Base-by-base conservation (phyloP, 2,888 invertebrate species). In the Diplolepis rosae region DNA sequence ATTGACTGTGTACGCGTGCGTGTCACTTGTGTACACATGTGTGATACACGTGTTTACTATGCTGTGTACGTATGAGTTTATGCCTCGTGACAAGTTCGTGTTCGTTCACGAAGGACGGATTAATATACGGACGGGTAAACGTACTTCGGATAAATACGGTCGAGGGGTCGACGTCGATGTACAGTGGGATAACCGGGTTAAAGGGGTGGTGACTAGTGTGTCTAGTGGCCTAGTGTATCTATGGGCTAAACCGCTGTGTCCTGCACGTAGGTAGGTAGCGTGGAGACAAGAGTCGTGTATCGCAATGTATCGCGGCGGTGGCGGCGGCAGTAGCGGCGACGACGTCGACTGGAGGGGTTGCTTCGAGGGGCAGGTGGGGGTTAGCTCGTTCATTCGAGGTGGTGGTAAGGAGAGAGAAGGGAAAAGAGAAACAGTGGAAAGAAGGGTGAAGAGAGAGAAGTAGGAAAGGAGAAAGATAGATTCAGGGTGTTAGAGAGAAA, bases 291-390 rank as follows among this genome's bases (percentile, higher is more conserved):
- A 83, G 79, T 80, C 82, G 83, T 87, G 86, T 87, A 87, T 87
- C 86, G 87, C 86, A 85, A 86, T 87, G 86, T 86, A 87, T 87
- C 87, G 87, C 84, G 83, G 82, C 78, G 79, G 77, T 79, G 78
- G 77, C 74, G 77, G 80, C 77, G 78, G 79, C 75, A 71, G 80
- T 77, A 75, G 77, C 80, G 79, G 81, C 80, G 80, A 79, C 81
- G 78, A 80, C 81, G 80, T 79, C 80, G 81, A 77, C 77, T 79
- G 82, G 81, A 80, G 81, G 81, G 82, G 81, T 80, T 77, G 81
- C 71, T 76, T 75, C 79, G 79, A 78, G 80, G 79, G 80, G 79
- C 77, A 69, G 78, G 81, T 81, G 80, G 83, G 83, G 81, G 81
- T 76, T 80, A 77, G 75, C 79, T 78, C 81, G 81, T 78, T 81